Base-by-base conservation (phyloP, 2,888 invertebrate species). In the Andrena praecox region DNA sequence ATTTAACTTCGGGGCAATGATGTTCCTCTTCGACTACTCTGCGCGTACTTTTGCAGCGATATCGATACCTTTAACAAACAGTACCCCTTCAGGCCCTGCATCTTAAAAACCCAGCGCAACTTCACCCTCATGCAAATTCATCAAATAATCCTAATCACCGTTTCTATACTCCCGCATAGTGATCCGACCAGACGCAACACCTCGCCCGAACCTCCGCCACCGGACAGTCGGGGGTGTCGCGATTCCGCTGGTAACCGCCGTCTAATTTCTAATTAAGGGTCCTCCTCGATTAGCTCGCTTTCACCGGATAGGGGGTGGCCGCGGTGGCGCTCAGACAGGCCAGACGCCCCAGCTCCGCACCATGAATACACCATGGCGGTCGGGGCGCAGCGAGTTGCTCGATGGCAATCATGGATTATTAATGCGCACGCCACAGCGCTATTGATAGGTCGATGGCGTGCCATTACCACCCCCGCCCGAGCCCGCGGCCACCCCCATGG, bases 371-470 rank as follows among this genome's bases (percentile, higher is more conserved):
- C 68, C 81, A 85, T 85, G 80, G 64, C 74, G 71, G 62, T 59
- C 70, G 78, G 80, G 72, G 60, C 80, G 70, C 69, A 42, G 54
- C 52, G 35, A 83, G 79, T 80, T 77, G 85, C 87, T 83, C 82
- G 88, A 87, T 84, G 84, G 81, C 82, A 87, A 90, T 85, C 88
- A 87, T 87, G 87, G 89, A 89, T 88, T 89, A 90, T 90, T 90
- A 90, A 90, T 91, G 90, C 85, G 86, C 87, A 83, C 82, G 86
- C 78, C 86, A 88, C 87, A 85, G 74, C 85, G 88, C 85, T 88
- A 90, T 90, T 90, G 91, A 90, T 90, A 91, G 82, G 87, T 87
- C 88, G 89, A 90, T 90, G 88, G 77, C 84, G 78, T 85, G 82
- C 89, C 89, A 90, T 91, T 90, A 90, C 81, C 70, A 75, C 69